Conservation (phyloP, 2,888 invertebrate genomes). For the Caradrina kadenii region DNA sequence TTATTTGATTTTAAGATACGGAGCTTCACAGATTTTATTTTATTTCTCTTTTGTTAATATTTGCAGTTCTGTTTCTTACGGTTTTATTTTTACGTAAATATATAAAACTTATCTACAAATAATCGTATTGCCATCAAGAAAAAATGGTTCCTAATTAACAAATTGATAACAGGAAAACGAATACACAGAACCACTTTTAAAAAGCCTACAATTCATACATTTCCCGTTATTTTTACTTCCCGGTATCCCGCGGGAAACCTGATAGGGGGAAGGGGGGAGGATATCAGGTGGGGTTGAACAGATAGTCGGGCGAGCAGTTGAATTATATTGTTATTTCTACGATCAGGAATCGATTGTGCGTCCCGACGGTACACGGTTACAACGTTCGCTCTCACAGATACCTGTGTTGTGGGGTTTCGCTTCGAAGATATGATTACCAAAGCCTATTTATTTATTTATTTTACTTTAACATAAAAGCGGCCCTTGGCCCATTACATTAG, state of each 20-base stretch:
- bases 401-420: constrained; percentile 1
- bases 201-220: constrained; percentile 29
- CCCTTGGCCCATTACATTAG: no score
- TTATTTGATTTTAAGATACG: no score
- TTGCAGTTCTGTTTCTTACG: no score
- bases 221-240: constrained; percentile 56
- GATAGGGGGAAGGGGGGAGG: constrained; percentile 30
- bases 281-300: constrained; percentile 63
- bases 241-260: constrained; percentile 53
- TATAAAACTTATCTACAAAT: no score
- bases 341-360: constrained; percentile 64
- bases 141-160: no score
- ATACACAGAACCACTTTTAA: constrained; percentile 31
- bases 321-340: constrained; percentile 68
- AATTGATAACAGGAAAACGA: not conserved
- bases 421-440: constrained; percentile 8
- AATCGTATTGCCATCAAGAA: not conserved
- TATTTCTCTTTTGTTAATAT: no score
- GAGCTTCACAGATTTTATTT: no score
- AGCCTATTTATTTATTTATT: not conserved
- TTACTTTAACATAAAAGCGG: no score
- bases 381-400: constrained; percentile 22
- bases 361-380: constrained; percentile 51
- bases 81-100: no score
- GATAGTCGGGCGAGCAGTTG: constrained; percentile 65